phyloP scores from a whole-genome alignment of 2,888 invertebrate species.

The Hirtodrosophila alboralis region DNA sequence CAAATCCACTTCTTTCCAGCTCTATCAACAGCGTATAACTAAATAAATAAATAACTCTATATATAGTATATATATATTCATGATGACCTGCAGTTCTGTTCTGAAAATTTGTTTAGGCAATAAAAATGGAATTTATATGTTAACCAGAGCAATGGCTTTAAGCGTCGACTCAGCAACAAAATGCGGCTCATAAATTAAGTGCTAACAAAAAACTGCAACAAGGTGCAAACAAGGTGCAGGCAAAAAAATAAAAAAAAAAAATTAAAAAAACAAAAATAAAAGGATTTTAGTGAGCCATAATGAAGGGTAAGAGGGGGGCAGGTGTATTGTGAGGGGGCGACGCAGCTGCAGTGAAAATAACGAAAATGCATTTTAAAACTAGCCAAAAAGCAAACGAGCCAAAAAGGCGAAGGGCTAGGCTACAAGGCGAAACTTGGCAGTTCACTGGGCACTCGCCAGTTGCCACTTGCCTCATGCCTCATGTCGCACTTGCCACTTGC shows the following conservation, averaged over 20 bases:
- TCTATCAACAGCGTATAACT: too few species aligned
- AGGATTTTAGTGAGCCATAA: slow-evolving; percentile 34
- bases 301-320: not conserved
- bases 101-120: slow-evolving; percentile 24
- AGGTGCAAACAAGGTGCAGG: slow-evolving; percentile 48
- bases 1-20: too few species aligned
- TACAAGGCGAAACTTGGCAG: slow-evolving; percentile 47
- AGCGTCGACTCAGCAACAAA: slow-evolving; percentile 58
- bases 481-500: not conserved
- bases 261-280: too few species aligned
- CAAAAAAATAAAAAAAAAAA: slow-evolving; percentile 14
- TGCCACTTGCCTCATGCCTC: slow-evolving; percentile 23
- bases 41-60: too few species aligned
- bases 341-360: slow-evolving; percentile 82
- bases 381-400: slow-evolving; percentile 57
- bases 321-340: slow-evolving; percentile 29
- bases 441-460: slow-evolving; percentile 50
- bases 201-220: slow-evolving; percentile 68
- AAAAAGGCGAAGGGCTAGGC: slow-evolving; percentile 37
- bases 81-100: slow-evolving; percentile 48
- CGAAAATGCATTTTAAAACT: slow-evolving; percentile 82
- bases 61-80: slow-evolving; percentile 46
- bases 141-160: slow-evolving; percentile 38
- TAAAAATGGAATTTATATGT: slow-evolving; percentile 43
- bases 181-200: slow-evolving; percentile 81